phyloP scores from a whole-genome alignment of 2,113 vertebrate species.

The Brachyhypopomus occidentalis region DNA sequence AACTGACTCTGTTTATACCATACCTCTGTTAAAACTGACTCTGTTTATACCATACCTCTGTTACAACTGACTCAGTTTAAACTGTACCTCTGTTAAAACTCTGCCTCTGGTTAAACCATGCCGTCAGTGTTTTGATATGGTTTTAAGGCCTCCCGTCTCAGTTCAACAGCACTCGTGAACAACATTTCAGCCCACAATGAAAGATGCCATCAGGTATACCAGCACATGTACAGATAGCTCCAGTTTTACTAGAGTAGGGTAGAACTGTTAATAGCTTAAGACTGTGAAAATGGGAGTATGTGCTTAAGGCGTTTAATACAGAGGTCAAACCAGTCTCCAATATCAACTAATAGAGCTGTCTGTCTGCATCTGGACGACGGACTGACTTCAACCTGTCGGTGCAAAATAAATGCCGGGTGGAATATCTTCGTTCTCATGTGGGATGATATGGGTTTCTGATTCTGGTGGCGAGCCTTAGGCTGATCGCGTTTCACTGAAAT shows the following conservation, averaged over 20 bases:
- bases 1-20: too few relatives aligned
- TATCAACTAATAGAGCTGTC: neutral
- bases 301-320: constrained; percentile 7
- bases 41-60: too few relatives aligned
- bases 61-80: too few relatives aligned
- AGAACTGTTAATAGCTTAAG: constrained; percentile 23
- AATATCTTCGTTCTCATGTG: constrained; percentile 34
- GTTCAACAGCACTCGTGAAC: too few relatives aligned
- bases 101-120: too few relatives aligned
- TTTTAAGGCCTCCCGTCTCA: constrained; percentile 17
- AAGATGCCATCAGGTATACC: neutral
- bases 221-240: neutral
- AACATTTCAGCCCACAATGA: neutral
- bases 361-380: constrained; percentile 22
- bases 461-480: neutral
- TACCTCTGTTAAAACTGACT: too few relatives aligned
- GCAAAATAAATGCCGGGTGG: constrained; percentile 21
- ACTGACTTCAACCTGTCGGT: neutral
- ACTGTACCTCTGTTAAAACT: too few relatives aligned
- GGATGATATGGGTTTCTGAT: neutral
- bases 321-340: neutral
- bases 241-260: neutral
- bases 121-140: constrained; percentile 13
- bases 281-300: constrained; percentile 3
- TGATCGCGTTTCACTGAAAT: neutral